These are phyloP conservation scores for Sebastiscus albofasciatus DNA, from an alignment of 2,797 vertebrate species.

Conservation along the genomic window DNA sequence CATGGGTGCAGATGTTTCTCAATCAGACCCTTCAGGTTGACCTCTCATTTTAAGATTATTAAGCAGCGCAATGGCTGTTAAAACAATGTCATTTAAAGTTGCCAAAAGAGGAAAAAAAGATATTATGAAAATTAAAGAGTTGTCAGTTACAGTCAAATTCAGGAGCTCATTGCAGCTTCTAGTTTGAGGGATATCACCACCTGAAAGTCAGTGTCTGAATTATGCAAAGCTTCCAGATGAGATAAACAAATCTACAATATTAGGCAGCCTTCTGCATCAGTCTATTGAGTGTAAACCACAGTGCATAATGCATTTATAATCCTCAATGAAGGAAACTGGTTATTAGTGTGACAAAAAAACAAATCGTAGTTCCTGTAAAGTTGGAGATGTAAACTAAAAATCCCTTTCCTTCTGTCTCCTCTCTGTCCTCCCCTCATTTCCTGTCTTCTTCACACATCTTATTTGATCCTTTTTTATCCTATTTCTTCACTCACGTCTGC, in stretches of 20 bases:
- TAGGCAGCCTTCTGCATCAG: neutral
- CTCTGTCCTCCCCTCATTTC: neutral
- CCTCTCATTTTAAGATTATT: neutral
- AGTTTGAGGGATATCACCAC: neutral
- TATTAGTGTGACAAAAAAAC: neutral
- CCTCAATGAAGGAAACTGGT: neutral
- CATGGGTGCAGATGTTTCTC: neutral
- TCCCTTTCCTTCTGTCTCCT: neutral
- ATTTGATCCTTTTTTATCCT: neutral
- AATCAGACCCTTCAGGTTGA: neutral
- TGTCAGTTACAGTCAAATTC: neutral
- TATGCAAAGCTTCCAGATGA: constrained; percentile 16
- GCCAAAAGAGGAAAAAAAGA: neutral
- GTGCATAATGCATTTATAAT: neutral
- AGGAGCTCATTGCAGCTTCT: neutral
- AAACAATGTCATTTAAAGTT: no score
- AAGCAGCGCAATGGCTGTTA: neutral
- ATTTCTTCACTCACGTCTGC: neutral
- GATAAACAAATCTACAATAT: constrained; percentile 7
- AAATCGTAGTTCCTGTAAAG: neutral
- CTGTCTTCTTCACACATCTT: neutral
- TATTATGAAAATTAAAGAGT: neutral
- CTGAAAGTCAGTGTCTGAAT: constrained; percentile 6
- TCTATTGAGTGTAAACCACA: neutral
- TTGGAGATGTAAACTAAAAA: neutral